Evolutionary conservation across 23 tunicate genomes (phyloP).

Genomic region (Halocynthia aurantium): DNA sequence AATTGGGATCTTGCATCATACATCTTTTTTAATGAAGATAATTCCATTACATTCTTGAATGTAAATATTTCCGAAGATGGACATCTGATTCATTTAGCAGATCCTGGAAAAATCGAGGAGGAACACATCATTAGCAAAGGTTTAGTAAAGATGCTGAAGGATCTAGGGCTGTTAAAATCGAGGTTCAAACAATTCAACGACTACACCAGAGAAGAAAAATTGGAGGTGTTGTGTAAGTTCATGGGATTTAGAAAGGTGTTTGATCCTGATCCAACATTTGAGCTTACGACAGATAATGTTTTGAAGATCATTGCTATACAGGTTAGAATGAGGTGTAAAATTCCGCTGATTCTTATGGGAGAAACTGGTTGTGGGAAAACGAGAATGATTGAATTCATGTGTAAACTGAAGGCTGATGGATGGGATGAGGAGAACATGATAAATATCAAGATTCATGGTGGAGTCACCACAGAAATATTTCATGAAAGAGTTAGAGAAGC

Average conservation of each 20-base stretch:
- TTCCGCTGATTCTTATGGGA: conserved; percentile 66
- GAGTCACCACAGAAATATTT: conserved; percentile 39
- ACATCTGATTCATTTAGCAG: conserved; percentile 28
- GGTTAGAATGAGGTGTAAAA: conserved; percentile 51
- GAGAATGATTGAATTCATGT: conserved; percentile 69
- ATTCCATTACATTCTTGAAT: conserved; percentile 38
- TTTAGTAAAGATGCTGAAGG: conserved; percentile 26
- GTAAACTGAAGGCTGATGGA: conserved; percentile 7
- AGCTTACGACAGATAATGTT: conserved; percentile 70
- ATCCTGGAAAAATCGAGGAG: conserved; percentile 15
- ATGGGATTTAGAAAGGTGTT: conserved; percentile 22
- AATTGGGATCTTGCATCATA: conserved; percentile 52
- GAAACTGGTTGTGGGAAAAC: conserved; percentile 83
- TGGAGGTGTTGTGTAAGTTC: conserved; percentile 25
- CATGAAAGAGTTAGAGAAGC: conserved; percentile 38
- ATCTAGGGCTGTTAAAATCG: conserved; percentile 26
- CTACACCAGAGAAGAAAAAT: conserved; percentile 12
- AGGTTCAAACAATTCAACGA: conserved; percentile 26
- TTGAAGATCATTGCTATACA: conserved; percentile 62
- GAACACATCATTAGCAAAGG: neutral
- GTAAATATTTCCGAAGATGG: conserved; percentile 26
- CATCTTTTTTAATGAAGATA: conserved; percentile 54
- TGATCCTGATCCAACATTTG: conserved; percentile 63
- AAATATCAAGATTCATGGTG: conserved; percentile 55
- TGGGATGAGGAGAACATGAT: conserved; percentile 28